Evolutionary conservation across 2,797 vertebrate species (phyloP).

Genomic region (Crenuchus spilurus): DNA sequence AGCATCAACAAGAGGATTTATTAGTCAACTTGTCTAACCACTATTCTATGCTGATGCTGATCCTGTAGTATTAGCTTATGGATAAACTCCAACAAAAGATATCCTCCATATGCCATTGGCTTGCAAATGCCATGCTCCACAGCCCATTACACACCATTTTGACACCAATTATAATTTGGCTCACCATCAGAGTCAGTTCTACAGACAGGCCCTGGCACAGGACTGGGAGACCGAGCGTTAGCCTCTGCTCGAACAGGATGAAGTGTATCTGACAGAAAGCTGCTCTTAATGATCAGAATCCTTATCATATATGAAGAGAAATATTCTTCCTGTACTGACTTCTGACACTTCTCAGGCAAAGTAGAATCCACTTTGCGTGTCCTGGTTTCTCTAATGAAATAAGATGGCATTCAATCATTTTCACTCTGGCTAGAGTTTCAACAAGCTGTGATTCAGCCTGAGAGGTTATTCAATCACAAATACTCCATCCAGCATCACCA

Average conservation of each 20-base stretch:
- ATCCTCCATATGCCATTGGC: slow-evolving; percentile 3
- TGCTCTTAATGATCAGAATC: slow-evolving; percentile 28
- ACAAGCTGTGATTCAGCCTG: slow-evolving; percentile 14
- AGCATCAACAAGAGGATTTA: no score
- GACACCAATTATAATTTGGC: slow-evolving; percentile 36
- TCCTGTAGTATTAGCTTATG: neutral
- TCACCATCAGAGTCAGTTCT: slow-evolving; percentile 22
- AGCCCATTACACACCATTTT: slow-evolving; percentile 42
- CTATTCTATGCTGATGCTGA: neutral
- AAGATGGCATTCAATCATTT: slow-evolving; percentile 27
- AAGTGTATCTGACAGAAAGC: slow-evolving; percentile 1
- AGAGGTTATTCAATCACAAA: slow-evolving; percentile 19
- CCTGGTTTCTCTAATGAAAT: slow-evolving; percentile 23
- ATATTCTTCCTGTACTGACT: slow-evolving; percentile 20
- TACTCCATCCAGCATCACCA: slow-evolving; percentile 4
- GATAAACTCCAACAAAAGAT: slow-evolving; percentile 18
- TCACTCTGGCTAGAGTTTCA: slow-evolving; percentile 8
- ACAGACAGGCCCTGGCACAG: slow-evolving; percentile 35
- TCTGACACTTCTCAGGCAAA: slow-evolving; percentile 23
- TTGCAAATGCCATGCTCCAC: slow-evolving; percentile 22
- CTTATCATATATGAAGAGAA: slow-evolving; percentile 9
- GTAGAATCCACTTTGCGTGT: neutral
- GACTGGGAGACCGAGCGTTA: slow-evolving; percentile 34
- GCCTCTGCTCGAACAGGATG: slow-evolving; percentile 37
- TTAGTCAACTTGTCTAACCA: no score